These are phyloP conservation scores for Phymanthus crucifer DNA, from an alignment of 92 coral and sea anemone genomes.

Conservation along the genomic window DNA sequence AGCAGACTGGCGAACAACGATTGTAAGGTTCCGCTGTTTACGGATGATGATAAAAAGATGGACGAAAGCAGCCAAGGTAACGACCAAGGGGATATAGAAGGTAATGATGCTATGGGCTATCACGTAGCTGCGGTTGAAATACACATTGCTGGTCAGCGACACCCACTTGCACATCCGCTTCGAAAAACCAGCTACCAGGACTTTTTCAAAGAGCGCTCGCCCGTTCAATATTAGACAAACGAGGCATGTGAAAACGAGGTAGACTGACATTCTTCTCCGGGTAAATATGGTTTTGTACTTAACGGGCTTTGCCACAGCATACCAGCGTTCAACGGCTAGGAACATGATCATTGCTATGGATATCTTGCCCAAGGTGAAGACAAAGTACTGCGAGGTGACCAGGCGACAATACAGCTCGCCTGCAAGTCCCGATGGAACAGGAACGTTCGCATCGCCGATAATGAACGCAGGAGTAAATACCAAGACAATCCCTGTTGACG, in stretches of 20 bases:
- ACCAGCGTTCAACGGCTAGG: slow-evolving; percentile 67
- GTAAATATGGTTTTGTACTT: slow-evolving; percentile 59
- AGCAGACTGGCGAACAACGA: not conserved
- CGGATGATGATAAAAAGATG: slow-evolving; percentile 17
- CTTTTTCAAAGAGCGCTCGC: slow-evolving; percentile 30
- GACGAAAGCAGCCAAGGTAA: slow-evolving; percentile 42
- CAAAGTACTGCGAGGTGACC: slow-evolving; percentile 45
- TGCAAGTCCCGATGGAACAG: slow-evolving; percentile 40
- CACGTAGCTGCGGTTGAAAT: slow-evolving; percentile 23
- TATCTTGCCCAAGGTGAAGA: slow-evolving; percentile 53
- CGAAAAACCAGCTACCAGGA: slow-evolving; percentile 10
- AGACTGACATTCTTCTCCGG: slow-evolving; percentile 38
- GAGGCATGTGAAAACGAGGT: slow-evolving; percentile 40
- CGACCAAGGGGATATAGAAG: slow-evolving; percentile 47
- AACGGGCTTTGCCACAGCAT: slow-evolving; percentile 65
- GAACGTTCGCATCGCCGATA: slow-evolving; percentile 42
- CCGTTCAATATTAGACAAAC: slow-evolving; percentile 34
- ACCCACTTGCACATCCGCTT: slow-evolving; percentile 32
- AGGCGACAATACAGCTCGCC: slow-evolving; percentile 56
- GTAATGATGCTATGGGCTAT: slow-evolving; percentile 36
- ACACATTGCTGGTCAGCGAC: slow-evolving; percentile 12
- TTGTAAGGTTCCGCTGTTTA: not conserved
- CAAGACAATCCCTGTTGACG: slow-evolving; percentile 33
- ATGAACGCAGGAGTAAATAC: slow-evolving; percentile 41
- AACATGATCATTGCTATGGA: slow-evolving; percentile 53